Evolutionary conservation across 2,797 vertebrate species (phyloP), one percentile per base, ranked within the genome.

Genomic region (Galagoides demidoff): DNA sequence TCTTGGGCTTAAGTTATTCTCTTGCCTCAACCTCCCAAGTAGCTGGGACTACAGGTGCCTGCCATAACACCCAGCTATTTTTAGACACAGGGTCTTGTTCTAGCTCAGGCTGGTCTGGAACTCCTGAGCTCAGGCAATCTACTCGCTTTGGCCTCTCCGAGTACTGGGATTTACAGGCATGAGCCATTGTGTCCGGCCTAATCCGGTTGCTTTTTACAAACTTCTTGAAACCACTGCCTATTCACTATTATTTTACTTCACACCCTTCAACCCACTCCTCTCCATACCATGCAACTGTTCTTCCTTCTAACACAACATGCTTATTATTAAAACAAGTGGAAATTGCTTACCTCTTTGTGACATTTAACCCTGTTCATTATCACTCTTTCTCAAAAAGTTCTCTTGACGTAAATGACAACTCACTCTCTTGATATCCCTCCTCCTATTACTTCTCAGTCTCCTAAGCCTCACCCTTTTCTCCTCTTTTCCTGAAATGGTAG

Each of bases 171-270:
- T 16, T 52, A 52, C 14, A 52, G 49, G 49, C 13, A 52, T 52
- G 49, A 52, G 49, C 49, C 49, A 52, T 14, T 16, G 49, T 49
- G 13, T 52, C 49, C 3, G 49, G 49, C 49, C 49, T 52, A 52
- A 39, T 25, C 27, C 81, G 88, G 57, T 27, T 64, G 59, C 9
- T 81, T n/a, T n/a, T 76, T 73, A 55, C 49, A 87, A 86, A 88
- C 77, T 79, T 90, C 77, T 39, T 90, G 34, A 95, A 95, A 90
- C 61, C 73, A 78, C 3, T 66, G 31, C 66, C 39, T 87, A 57
- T 27, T 84, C 68, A 1, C 52, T 45, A 85, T 79, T 83, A 87
- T 79, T 89, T 85, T 57, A 93, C 52, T 45, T 71, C n/a, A 95
- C 19, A 81, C n/a, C 39, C 12, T 88, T 93, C 39, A 90, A 64